Percentiles rank a stretch among this genome's conserved stretches.
Evolutionary conservation across 2,113 vertebrate species (phyloP).

Genomic region (Neotoma lepida): DNA sequence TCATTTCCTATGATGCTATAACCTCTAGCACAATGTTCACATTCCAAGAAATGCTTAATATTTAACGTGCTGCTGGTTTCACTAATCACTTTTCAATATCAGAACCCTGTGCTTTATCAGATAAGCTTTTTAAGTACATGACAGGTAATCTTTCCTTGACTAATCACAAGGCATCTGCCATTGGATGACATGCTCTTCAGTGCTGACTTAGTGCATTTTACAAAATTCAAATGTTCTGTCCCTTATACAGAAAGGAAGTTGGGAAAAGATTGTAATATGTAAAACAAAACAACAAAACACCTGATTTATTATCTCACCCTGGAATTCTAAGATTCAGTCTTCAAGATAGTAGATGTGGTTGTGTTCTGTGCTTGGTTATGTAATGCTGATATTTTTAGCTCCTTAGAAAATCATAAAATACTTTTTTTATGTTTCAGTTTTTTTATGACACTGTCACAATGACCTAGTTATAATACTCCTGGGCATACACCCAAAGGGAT

Average conservation of each 20-base stretch:
- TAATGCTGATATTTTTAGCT: conserved; percentile 30
- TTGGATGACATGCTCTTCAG: conserved; percentile 30
- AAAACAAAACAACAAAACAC: neutral
- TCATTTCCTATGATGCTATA: conserved; percentile 52
- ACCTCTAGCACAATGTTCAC: conserved; percentile 65
- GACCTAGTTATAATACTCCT: neutral
- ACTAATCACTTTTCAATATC: conserved; percentile 73
- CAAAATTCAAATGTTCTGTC: conserved; percentile 45
- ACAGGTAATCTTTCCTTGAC: conserved; percentile 57
- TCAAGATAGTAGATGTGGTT: neutral
- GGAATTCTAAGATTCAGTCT: conserved; percentile 14
- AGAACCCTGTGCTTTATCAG: conserved; percentile 69
- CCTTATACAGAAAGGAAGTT: neutral
- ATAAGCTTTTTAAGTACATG: conserved; percentile 66
- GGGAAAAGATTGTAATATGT: conserved; percentile 31
- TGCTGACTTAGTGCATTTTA: conserved; percentile 72
- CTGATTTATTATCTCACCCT: conserved; percentile 43
- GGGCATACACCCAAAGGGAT: neutral
- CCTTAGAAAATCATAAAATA: neutral
- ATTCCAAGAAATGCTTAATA: conserved; percentile 80
- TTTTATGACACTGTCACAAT: neutral
- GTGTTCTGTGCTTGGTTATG: neutral
- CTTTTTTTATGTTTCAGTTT: neutral
- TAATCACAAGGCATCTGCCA: conserved; percentile 58
- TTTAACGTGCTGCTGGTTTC: conserved; percentile 81